A percentile compares a stretch with the other conserved stretches of the same genome.
These are phyloP conservation scores for Furnarius figulus DNA, from an alignment of 2,113 vertebrate species.

Conservation along the genomic window DNA sequence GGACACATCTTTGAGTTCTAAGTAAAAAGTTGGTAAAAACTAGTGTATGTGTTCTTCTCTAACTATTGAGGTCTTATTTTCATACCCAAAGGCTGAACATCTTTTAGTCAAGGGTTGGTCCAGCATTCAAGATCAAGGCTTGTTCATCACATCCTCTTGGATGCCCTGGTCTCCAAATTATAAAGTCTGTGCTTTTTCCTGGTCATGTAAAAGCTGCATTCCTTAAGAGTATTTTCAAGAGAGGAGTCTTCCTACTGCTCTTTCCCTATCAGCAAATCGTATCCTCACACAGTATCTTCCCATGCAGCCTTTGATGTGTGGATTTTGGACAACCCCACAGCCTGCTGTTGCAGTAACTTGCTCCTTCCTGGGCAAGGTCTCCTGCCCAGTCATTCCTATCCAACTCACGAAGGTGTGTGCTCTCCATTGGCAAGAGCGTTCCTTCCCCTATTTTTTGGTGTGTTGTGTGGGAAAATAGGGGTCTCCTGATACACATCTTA, in stretches of 20 bases:
- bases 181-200: background rate
- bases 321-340: background rate
- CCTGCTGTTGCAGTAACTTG: rapidly evolving
- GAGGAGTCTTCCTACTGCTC: background rate
- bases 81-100: background rate
- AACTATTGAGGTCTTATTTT: background rate
- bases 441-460: background rate
- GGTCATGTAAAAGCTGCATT: background rate
- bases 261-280: background rate
- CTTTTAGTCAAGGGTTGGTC: background rate
- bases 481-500: background rate
- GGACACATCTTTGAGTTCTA: background rate
- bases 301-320: background rate
- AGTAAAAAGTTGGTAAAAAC: background rate
- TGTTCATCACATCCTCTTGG: background rate
- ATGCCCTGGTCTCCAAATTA: background rate
- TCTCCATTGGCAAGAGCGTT: background rate
- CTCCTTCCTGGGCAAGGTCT: background rate
- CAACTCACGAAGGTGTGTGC: rapidly evolving
- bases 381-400: rapidly evolving
- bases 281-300: background rate
- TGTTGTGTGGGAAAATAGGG: background rate
- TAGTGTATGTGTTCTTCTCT: background rate
- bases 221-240: background rate
- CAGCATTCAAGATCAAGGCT: background rate